Conservation (phyloP, 2,113 vertebrate species). For the Chaetops frenatus region DNA sequence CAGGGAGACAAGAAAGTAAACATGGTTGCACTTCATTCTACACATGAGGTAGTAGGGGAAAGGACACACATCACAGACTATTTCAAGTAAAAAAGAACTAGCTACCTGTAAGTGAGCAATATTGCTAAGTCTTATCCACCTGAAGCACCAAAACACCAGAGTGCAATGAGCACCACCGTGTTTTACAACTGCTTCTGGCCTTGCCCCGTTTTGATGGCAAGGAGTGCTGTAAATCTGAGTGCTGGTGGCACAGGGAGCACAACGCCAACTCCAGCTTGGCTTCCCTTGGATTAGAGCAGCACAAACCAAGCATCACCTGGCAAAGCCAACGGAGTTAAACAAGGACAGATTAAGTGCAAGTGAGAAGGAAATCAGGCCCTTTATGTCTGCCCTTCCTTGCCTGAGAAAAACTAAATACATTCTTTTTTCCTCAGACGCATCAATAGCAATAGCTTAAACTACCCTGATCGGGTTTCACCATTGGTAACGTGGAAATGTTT, state of each 20-base stretch:
- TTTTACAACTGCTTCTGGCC: background rate
- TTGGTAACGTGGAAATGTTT: conserved; percentile 48
- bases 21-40: background rate
- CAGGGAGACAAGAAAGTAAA: background rate
- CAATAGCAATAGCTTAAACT: conserved; percentile 39
- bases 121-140: background rate
- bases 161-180: background rate
- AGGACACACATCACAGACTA: background rate
- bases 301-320: background rate
- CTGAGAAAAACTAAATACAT: background rate
- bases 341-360: conserved; percentile 3
- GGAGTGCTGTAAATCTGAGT: rapidly evolving
- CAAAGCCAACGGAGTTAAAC: background rate
- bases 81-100: conserved; percentile 7
- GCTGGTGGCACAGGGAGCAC: background rate
- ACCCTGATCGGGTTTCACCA: conserved; percentile 29
- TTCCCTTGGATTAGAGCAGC: background rate
- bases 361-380: background rate
- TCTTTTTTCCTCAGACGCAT: conserved; percentile 21
- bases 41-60: background rate
- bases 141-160: background rate
- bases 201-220: background rate
- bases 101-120: background rate
- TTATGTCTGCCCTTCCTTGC: background rate
- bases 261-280: rapidly evolving